These are phyloP conservation scores for Stegophylla sp. DNA, from an alignment of 2,888 invertebrate species.

Conservation along the genomic window DNA sequence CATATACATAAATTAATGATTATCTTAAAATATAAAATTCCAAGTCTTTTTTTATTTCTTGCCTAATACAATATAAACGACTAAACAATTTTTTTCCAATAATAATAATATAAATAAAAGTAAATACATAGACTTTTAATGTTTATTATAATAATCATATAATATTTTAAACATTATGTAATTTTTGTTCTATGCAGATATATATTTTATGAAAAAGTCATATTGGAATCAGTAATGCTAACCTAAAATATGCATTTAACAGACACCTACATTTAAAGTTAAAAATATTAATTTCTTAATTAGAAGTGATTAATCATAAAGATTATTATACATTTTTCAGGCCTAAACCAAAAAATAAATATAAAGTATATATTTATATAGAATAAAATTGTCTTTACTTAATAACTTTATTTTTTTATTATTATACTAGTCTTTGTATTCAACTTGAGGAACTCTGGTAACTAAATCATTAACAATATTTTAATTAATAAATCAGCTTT, in stretches of 20 bases:
- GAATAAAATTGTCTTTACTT: slow-evolving; percentile 38
- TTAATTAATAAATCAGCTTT: slow-evolving; percentile 51
- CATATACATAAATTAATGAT: slow-evolving; percentile 37
- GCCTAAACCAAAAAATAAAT: slow-evolving; percentile 32
- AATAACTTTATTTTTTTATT: not conserved
- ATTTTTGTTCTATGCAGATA: slow-evolving; percentile 20
- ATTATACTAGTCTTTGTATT: slow-evolving; percentile 41
- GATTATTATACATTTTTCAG: not conserved
- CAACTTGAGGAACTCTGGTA: slow-evolving; percentile 54
- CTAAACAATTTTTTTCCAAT: slow-evolving; percentile 35
- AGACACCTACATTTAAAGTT: not conserved
- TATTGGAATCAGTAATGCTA: slow-evolving; percentile 11
- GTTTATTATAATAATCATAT: slow-evolving; percentile 15
- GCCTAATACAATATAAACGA: slow-evolving; percentile 43
- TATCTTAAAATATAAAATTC: slow-evolving; percentile 26
- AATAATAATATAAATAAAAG: slow-evolving; percentile 21
- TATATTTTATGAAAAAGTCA: not conserved
- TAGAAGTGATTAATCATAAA: slow-evolving; percentile 6
- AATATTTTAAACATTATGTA: slow-evolving; percentile 2
- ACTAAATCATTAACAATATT: slow-evolving; percentile 56
- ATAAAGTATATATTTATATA: not conserved
- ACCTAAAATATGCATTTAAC: slow-evolving; percentile 23
- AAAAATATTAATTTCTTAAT: slow-evolving; percentile 12
- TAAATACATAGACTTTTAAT: not conserved
- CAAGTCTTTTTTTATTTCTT: slow-evolving; percentile 39